Evolutionary conservation across 2,797 vertebrate species (phyloP), one percentile per base, ranked within the genome.

Genomic region (Pyrrhura leucotis): DNA sequence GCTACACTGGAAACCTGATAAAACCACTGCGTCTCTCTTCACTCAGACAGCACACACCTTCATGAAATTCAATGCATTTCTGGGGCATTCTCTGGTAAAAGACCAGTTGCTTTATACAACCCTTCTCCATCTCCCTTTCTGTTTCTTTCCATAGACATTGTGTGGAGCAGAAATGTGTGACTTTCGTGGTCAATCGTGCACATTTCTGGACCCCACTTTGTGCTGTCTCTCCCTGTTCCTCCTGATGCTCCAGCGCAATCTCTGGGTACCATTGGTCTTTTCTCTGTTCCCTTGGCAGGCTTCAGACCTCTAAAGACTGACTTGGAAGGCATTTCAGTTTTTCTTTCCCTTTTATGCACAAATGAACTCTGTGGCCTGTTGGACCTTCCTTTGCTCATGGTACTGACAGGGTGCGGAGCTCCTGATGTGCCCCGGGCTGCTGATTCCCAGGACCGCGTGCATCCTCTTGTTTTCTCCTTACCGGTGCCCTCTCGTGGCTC

Each of bases 401-500:
- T 26, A 0, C 13, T 17, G 39, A 6, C 17, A 8, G 12, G 42
- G n/a, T 42, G 45, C 62, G 15, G 33, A 69, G 33, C 18, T 82
- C 17, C 29, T 62, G 31, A 17, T 42, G 31, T 3, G 26, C 22
- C 35, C 47, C 35, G 20, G 4, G 19, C 28, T 56, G 68, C 28
- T 22, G 54, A 17, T 53, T 93, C 35, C 59, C 40, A 9, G 35
- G 26, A 29, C 4, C 26, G 42, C 25, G 0, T 10, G 25, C 69
- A 69, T 44, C 59, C 13, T 7, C 22, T 14, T 28, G 7, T 81
- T 53, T 63, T 88, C 69, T 79, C 56, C 47, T 65, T 87, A 45
- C 31, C 58, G 54, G n/a, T 85, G 94, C 96, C 94, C 93, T 94
- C 95, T 91, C 23, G 85, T 95, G 96, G 91, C 66, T 77, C 4